Evolutionary conservation across 2,888 invertebrate genomes (phyloP).

Genomic region (Trachelus troglodyta): DNA sequence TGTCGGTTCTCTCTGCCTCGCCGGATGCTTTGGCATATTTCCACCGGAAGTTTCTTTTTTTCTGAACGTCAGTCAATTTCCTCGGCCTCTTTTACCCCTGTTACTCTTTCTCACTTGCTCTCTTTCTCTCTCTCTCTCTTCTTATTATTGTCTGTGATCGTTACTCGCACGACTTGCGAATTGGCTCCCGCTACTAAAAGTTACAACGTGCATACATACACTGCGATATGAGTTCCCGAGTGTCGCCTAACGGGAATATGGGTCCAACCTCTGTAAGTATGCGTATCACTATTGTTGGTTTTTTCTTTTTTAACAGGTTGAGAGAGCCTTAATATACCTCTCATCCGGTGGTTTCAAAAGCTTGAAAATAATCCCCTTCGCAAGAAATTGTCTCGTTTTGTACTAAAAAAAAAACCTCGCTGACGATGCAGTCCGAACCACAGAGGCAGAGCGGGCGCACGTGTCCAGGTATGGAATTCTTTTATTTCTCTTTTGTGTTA

Average conservation of each 20-base stretch:
- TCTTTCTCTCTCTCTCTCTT: constrained; percentile 16
- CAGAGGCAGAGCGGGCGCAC: constrained; percentile 18
- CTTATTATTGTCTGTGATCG: constrained; percentile 5
- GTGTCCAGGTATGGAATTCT: background rate
- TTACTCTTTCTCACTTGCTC: constrained; percentile 10
- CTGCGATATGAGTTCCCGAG: background rate
- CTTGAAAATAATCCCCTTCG: background rate
- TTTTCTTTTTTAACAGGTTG: constrained; percentile 34
- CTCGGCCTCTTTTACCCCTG: background rate
- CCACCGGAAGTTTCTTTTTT: background rate
- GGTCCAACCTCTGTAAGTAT: background rate
- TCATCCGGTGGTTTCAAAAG: background rate
- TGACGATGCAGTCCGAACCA: constrained; percentile 37
- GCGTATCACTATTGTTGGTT: constrained; percentile 15
- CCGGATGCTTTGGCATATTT: background rate
- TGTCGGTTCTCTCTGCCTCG: background rate
- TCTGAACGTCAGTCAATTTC: background rate
- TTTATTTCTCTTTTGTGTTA: background rate
- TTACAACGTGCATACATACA: background rate
- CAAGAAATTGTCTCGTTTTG: constrained; percentile 8
- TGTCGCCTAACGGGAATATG: background rate
- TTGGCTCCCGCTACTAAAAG: background rate
- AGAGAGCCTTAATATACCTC: constrained; percentile 22
- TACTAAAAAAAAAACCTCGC: constrained; percentile 9
- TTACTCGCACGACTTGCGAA: background rate